Base-by-base conservation (phyloP, 2,797 vertebrate genomes). In the Anolis apletophallus region DNA sequence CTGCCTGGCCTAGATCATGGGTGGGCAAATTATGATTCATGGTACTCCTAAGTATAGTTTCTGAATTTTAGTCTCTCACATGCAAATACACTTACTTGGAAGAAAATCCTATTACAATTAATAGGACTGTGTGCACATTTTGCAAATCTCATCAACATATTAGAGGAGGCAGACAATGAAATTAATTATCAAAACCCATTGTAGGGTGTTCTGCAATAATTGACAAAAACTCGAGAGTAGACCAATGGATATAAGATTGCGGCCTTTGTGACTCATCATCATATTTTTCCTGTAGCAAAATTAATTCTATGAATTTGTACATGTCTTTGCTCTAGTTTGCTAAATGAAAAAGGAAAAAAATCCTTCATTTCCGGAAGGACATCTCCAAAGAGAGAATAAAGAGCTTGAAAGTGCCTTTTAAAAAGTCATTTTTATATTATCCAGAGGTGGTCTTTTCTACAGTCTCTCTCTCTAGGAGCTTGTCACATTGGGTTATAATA, bases 361-460 rank as follows among this genome's bases (percentile, higher is more conserved):
- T 21, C 64, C 7, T 81, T 86, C 85, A 86, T 91, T 52, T 83
- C 87, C 91, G 93, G 91, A 93, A 84, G 52, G 19, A 93, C 93
- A 87, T 55, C 86, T 94, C 89, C 91, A 89, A 95, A 89, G 88
- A 92, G 81, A 91, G 86, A 94, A 92, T 76, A 92, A 93, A 93
- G 88, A 88, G 54, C 61, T 90, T 89, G 88, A 87, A 93, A 88
- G 83, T 81, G 82, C 40, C 88, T 89, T 88, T 89, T 12, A 26
- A 61, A 14, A n/a, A n/a, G 23, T 64, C 78, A 79, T 77, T 55
- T 50, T 64, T 55, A 26, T 69, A 57, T 86, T 83, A 89, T 84
- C 71, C 55, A 26, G 40, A 87, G 36, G 90, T 4, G 82, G 84
- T 86, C 91, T 81, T 80, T 91, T 73, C 86, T 46, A 1, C 7